Base-by-base conservation (phyloP, 2,797 vertebrate genomes). In the Phrynocephalus vlangalii region DNA sequence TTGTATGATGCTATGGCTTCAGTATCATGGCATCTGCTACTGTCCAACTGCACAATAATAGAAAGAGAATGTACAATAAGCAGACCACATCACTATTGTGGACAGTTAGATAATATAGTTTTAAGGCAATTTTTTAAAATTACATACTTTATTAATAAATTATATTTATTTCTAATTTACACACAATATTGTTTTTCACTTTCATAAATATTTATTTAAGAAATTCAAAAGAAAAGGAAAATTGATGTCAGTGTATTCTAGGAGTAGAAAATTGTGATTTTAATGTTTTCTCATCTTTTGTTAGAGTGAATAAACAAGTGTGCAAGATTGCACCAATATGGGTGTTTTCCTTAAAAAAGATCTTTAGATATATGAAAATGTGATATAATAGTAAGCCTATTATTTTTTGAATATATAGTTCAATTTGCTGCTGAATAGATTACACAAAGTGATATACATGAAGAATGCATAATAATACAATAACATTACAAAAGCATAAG, bases 391-490 rank as follows among this genome's bases (percentile, higher is more conserved):
- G 63, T 67, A 81, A 66, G 11, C 60, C 33, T 82, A 83, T 82
- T 82, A 44, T 82, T 79, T 79, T 79, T 6, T 79, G 52, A 79
- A 79, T 30, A 79, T 28, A n/a, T 79, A 33, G 60, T 56, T 79
- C 78, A 79, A 50, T 79, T n/a, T 16, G 13, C 44, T 68, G 24
- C 33, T 16, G 44, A 28, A 8, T 3, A 9, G 26, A 28, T 44
- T 26, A 9, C 67, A 67, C 6, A 68, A n/a, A 68, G 26, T 68
- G 38, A 82, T 44, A 56, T 56, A 56, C 16, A 44, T 82, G 24
- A 38, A 50, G 28, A 33, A 28, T 82, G 11, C 26, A 68, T 7
- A 26, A 56, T 56, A 56, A 56, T 56, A 56, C 52, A 28, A 44
- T 82, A 24, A 10, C 66, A 81, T 67, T 66, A 44, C 33, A 82